A percentile compares a stretch with the other conserved stretches of the same genome.
Conservation (phyloP, 2,888 invertebrate genomes). For the Drosophila gaucha region DNA sequence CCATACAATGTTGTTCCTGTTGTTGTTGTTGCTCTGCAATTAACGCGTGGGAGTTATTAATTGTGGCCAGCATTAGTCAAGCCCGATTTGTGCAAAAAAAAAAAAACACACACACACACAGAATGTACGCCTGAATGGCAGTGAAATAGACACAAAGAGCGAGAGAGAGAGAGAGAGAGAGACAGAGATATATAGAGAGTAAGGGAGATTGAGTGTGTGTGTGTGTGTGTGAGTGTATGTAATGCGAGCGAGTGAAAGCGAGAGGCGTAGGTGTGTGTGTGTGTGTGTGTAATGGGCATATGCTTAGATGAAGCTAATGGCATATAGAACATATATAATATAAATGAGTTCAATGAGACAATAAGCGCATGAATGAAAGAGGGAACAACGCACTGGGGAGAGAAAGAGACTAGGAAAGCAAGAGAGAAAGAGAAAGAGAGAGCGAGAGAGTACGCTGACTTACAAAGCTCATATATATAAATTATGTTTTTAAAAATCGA, state of each 20-base stretch:
- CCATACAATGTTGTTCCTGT: conserved; percentile 44
- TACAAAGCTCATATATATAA: background rate
- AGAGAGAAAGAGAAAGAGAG: background rate
- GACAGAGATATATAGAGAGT: conserved; percentile 7
- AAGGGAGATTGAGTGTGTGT: background rate
- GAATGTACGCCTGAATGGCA: conserved; percentile 42
- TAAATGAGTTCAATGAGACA: conserved; percentile 7
- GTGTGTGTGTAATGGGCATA: conserved; percentile 9
- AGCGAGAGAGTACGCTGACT: background rate
- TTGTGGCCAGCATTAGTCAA: background rate
- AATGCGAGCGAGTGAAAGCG: conserved; percentile 6
- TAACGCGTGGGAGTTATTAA: conserved; percentile 20
- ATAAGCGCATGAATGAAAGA: background rate
- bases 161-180: conserved; percentile 17
- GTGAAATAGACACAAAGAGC: conserved; percentile 34
- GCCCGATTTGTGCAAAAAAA: conserved; percentile 32
- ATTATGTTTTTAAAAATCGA: background rate
- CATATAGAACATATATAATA: background rate
- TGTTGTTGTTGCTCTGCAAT: conserved; percentile 56
- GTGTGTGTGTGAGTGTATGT: background rate
- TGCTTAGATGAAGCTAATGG: conserved; percentile 8
- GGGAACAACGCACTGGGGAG: background rate
- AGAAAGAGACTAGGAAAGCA: background rate
- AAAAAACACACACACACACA: conserved; percentile 50
- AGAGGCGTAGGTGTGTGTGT: background rate